Evolutionary conservation across 2,888 invertebrate genomes (phyloP).

Genomic region (Hanleya hanleyi): DNA sequence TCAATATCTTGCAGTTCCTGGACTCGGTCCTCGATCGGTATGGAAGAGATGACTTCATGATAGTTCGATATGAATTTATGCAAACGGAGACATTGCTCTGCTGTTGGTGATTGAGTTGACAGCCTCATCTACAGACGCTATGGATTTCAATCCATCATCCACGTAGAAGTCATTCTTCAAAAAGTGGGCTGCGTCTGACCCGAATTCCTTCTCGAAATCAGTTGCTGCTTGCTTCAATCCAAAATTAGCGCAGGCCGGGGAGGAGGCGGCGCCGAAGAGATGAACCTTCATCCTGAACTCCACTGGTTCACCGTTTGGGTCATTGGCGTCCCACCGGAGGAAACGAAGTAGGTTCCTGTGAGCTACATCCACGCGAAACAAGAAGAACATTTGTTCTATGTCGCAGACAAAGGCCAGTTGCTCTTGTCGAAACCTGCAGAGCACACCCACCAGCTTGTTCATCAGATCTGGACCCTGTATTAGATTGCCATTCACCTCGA

Average conservation of each 20-base stretch:
- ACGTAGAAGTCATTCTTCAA: slow-evolving; percentile 40
- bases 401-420: slow-evolving; percentile 35
- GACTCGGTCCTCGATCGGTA: slow-evolving; percentile 36
- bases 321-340: slow-evolving; percentile 18
- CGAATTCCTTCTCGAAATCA: slow-evolving; percentile 15
- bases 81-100: slow-evolving; percentile 29
- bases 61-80: slow-evolving; percentile 45
- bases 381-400: slow-evolving; percentile 36
- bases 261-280: slow-evolving; percentile 37
- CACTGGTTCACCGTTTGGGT: not conserved
- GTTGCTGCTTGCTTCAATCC: slow-evolving; percentile 27
- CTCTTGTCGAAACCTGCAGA: slow-evolving; percentile 32
- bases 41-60: slow-evolving; percentile 29
- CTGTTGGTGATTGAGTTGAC: slow-evolving; percentile 24
- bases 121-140: slow-evolving; percentile 27
- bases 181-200: slow-evolving; percentile 28
- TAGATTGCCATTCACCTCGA: slow-evolving; percentile 18
- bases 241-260: slow-evolving; percentile 37
- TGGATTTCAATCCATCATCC: slow-evolving; percentile 40
- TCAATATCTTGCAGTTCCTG: slow-evolving; percentile 12
- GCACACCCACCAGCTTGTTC: slow-evolving; percentile 34
- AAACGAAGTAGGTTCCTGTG: slow-evolving; percentile 28
- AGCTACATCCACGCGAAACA: slow-evolving; percentile 10
- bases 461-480: slow-evolving; percentile 38
- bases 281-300: slow-evolving; percentile 37